These are phyloP conservation scores for Ladona fulva DNA, from an alignment of 1,140 invertebrate species.

Conservation along the genomic window DNA sequence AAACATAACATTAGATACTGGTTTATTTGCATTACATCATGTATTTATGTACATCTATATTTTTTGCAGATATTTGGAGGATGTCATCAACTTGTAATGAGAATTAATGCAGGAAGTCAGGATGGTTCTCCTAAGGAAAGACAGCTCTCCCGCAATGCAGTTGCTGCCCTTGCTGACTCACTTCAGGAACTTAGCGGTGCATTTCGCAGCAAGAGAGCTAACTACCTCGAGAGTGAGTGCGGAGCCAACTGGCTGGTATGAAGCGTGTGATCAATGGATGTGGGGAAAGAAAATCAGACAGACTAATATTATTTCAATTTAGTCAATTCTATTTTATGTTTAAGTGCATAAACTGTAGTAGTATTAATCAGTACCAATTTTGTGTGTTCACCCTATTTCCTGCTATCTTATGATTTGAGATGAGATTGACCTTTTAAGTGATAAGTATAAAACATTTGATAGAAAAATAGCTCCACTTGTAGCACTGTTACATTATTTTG, in stretches of 20 bases:
- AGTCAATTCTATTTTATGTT: not conserved
- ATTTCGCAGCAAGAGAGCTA: not conserved
- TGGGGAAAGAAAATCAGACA: not conserved
- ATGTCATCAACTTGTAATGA: not conserved
- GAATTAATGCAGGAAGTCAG: not conserved
- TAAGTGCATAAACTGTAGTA: not conserved
- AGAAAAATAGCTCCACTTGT: no score
- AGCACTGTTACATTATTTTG: no score
- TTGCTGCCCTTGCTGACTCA: not conserved
- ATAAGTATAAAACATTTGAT: no score
- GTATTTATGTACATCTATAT: no score
- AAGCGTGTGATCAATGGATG: not conserved
- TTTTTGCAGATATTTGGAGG: not conserved
- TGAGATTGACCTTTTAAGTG: no score
- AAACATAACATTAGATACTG: no score
- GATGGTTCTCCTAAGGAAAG: not conserved
- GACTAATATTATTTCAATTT: not conserved
- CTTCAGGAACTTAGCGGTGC: not conserved
- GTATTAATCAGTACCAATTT: no score
- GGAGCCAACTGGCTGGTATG: slow-evolving; percentile 6
- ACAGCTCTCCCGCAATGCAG: not conserved
- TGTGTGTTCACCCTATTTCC: no score
- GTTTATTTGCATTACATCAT: no score
- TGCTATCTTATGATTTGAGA: no score
- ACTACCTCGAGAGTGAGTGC: not conserved